Conservation (phyloP, 2,888 invertebrate genomes). For the Crepidodera aurea region DNA sequence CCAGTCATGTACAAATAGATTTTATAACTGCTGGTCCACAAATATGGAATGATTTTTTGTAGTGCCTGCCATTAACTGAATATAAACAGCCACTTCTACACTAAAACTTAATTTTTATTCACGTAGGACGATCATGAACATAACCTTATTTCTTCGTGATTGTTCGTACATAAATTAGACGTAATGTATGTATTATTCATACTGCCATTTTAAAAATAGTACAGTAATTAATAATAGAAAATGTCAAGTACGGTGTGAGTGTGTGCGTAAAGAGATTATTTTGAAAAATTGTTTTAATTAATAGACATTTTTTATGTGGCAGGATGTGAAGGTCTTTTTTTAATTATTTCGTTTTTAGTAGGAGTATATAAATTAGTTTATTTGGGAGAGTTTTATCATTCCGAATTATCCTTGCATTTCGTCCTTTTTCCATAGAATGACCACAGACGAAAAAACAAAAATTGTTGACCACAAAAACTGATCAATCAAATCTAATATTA, state of each 20-base stretch:
- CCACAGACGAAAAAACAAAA: too few species aligned
- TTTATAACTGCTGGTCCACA: not conserved
- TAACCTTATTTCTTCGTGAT: slow-evolving; percentile 41
- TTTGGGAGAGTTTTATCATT: too few species aligned
- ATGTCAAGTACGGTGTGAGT: slow-evolving; percentile 34
- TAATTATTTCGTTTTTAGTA: too few species aligned
- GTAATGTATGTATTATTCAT: slow-evolving; percentile 34
- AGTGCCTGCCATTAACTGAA: slow-evolving; percentile 7
- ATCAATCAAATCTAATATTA: too few species aligned
- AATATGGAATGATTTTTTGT: slow-evolving; percentile 17
- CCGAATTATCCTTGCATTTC: too few species aligned
- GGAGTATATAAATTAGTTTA: too few species aligned
- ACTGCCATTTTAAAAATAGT: slow-evolving; percentile 25
- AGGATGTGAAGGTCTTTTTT: too few species aligned
- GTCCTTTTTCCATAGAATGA: too few species aligned
- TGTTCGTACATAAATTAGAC: slow-evolving; percentile 37
- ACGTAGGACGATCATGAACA: slow-evolving; percentile 23
- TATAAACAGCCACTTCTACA: slow-evolving; percentile 6
- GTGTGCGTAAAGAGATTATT: not conserved
- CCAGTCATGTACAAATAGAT: slow-evolving; percentile 7
- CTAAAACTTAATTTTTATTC: slow-evolving; percentile 17
- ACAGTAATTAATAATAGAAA: slow-evolving; percentile 35
- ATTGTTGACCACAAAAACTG: too few species aligned
- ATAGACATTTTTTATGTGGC: too few species aligned
- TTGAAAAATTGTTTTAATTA: not conserved